Conservation (phyloP, 2,113 vertebrate genomes). For the Galeopterus variegatus region DNA sequence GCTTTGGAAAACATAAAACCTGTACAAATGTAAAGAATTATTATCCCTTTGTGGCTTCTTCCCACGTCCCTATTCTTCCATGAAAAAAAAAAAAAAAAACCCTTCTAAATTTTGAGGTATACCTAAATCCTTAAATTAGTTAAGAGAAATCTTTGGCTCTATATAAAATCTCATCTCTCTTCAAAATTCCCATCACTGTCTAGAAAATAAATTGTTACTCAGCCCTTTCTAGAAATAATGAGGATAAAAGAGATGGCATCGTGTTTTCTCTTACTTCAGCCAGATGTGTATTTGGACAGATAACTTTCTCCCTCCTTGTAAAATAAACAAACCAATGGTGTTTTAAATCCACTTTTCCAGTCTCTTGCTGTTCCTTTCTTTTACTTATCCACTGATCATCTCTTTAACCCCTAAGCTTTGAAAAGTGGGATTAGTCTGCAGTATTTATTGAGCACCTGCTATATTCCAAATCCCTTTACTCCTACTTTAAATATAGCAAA, state of each 20-base stretch:
- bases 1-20: conserved; percentile 34
- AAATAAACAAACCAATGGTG: conserved; percentile 75
- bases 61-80: conserved; percentile 27
- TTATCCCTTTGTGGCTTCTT: background rate
- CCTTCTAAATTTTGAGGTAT: background rate
- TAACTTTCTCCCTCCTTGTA: conserved; percentile 65
- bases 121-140: conserved; percentile 27
- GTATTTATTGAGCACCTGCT: conserved; percentile 81
- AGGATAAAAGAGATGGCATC: background rate
- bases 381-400: conserved; percentile 51
- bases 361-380: conserved; percentile 52
- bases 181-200: background rate
- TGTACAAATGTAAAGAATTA: background rate
- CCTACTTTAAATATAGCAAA: conserved; percentile 66
- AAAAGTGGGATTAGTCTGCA: conserved; percentile 71
- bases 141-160: conserved; percentile 31
- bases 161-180: background rate
- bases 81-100: background rate
- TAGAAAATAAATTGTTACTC: background rate
- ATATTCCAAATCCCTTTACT: conserved; percentile 71
- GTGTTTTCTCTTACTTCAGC: conserved; percentile 1
- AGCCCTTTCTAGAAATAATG: conserved; percentile 44
- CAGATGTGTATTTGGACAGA: conserved; percentile 71
- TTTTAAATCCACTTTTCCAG: conserved; percentile 54
- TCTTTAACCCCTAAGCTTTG: conserved; percentile 76